Evolutionary conservation across 2,797 vertebrate genomes (phyloP).

Genomic region (Rhinogobio ventralis): DNA sequence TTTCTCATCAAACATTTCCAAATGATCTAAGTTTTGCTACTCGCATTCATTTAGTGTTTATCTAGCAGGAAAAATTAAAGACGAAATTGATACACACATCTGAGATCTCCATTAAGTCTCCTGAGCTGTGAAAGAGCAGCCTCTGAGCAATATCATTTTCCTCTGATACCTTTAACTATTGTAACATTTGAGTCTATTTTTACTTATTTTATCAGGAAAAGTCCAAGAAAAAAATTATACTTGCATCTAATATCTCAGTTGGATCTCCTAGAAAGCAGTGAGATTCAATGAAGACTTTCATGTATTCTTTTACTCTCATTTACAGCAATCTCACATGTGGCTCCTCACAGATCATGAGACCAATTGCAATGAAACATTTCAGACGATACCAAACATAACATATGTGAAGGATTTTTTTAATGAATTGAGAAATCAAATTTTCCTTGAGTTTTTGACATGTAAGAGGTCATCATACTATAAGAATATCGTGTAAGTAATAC

Average conservation of each 20-base stretch:
- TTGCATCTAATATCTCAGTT: background rate
- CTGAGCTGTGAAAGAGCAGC: background rate
- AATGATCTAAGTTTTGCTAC: background rate
- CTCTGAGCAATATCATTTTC: background rate
- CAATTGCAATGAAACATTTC: background rate
- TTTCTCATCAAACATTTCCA: conserved; percentile 6
- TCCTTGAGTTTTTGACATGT: no score
- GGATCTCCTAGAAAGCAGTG: background rate
- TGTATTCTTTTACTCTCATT: background rate
- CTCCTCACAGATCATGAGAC: background rate
- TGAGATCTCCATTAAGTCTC: background rate
- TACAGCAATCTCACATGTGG: background rate
- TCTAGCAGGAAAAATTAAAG: background rate
- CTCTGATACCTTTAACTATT: background rate
- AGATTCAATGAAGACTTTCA: background rate
- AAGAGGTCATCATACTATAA: no score
- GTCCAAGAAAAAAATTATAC: background rate
- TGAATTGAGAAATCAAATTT: no score
- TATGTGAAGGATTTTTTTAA: no score
- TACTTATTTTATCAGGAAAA: background rate
- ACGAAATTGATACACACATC: background rate
- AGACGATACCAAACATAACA: background rate
- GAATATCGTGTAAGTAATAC: no score
- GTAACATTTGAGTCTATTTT: background rate
- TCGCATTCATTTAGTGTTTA: background rate